Evolutionary conservation across 2,888 invertebrate genomes (phyloP).

Genomic region (Ernsta delagoae): DNA sequence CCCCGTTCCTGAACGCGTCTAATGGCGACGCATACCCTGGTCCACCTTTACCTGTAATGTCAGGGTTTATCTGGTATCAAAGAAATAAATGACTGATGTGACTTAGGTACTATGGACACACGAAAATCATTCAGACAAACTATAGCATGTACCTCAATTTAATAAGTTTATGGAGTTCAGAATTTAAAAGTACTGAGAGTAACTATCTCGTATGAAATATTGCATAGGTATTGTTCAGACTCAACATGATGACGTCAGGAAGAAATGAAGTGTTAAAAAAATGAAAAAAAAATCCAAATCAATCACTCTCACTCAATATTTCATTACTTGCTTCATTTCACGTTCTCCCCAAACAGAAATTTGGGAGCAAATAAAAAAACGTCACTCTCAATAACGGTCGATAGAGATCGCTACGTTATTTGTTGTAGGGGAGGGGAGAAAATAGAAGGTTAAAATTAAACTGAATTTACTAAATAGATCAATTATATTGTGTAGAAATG

Average conservation of each 20-base stretch:
- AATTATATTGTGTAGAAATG: not conserved
- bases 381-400: conserved; percentile 59
- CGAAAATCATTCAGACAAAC: too few relatives aligned
- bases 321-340: conserved; percentile 25
- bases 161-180: too few relatives aligned
- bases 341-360: conserved; percentile 9
- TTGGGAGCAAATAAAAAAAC: conserved; percentile 40
- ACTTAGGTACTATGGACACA: too few relatives aligned
- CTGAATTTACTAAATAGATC: not conserved
- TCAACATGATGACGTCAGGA: too few relatives aligned
- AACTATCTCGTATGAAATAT: too few relatives aligned
- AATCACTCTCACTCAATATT: conserved; percentile 20
- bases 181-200: too few relatives aligned
- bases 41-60: conserved; percentile 65
- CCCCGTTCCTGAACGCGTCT: conserved; percentile 93
- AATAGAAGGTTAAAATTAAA: not conserved
- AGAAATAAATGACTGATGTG: not conserved
- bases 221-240: too few relatives aligned
- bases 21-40: conserved; percentile 92
- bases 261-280: too few relatives aligned
- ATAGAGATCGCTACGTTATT: conserved; percentile 15
- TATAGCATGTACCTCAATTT: too few relatives aligned
- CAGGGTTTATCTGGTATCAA: too few relatives aligned
- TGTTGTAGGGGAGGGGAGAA: conserved; percentile 8
- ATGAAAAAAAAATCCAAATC: conserved; percentile 1